Conservation (phyloP, 2,113 vertebrate species). For the Genyomyrus donnyi region DNA sequence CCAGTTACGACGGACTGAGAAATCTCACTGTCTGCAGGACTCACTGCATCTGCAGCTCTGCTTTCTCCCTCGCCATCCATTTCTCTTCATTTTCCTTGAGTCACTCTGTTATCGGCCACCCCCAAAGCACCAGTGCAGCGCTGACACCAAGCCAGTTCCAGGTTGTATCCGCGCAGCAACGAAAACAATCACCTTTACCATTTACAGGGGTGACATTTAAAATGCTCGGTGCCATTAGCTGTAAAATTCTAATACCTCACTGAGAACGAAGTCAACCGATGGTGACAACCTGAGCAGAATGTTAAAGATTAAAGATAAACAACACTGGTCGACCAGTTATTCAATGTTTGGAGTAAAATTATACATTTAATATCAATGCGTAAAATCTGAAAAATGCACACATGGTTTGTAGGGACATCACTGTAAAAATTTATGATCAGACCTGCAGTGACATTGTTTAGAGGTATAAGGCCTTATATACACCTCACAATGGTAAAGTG, state of each 20-base stretch:
- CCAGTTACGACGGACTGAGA: neutral
- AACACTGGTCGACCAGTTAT: neutral
- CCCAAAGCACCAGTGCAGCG: neutral
- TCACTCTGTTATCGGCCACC: neutral
- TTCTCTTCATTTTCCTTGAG: neutral
- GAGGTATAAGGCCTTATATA: neutral
- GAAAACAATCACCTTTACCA: neutral
- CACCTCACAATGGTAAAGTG: neutral
- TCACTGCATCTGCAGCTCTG: neutral
- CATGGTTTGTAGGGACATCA: neutral
- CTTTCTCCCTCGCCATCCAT: neutral
- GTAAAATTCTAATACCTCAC: neutral
- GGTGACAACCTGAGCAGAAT: neutral
- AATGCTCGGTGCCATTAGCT: neutral
- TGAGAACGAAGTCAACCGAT: neutral
- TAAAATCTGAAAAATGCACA: neutral
- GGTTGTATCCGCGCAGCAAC: neutral
- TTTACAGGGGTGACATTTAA: conserved; percentile 5
- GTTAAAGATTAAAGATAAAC: neutral
- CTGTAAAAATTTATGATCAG: neutral
- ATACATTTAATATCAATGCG: neutral
- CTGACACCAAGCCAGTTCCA: neutral
- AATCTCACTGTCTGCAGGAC: neutral
- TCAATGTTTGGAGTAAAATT: neutral
- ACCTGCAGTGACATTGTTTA: neutral